Base-by-base conservation (phyloP, 2,888 invertebrate species). In the Diplolepis rosae region DNA sequence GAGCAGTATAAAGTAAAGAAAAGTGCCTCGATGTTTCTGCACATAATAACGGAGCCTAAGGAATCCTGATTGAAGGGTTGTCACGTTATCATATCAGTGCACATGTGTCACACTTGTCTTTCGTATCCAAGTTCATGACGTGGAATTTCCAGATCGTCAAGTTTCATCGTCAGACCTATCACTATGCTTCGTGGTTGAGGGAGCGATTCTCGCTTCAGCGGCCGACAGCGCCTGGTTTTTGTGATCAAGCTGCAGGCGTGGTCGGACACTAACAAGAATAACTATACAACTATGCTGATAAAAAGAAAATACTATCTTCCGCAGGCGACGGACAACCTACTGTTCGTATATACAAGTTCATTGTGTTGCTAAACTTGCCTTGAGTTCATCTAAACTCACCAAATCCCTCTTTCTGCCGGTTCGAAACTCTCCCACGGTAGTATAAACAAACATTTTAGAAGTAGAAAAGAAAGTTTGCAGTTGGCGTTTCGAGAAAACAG, bases 71-170 rank as follows among this genome's bases (percentile, higher is more conserved):
- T 42, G 39, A 39, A 22, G 35, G 35, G 24, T 39, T 61, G 39
- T 39, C n/a, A 39, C 13, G 24, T 39, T 22, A 48, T 48, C 22
- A 48, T 4, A 48, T 9, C 15, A 48, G 3, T 22, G 22, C 48
- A 48, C 18, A 4, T 24, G 39, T 42, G 39, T 39, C 61, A 39
- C 39, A 39, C 39, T 61, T 35, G 35, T 32, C 32, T 56, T 56
- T 56, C 35, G 39, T 15, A 61, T 52, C 27, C 24, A 39, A n/a
- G 22, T 61, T 39, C 27, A 35, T 39, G 56, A 28, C 51, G 39
- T 68, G 68, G 68, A 68, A 68, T 68, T 68, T 67, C 27, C 68
- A 45, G 27, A 54, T 28, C 32, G 67, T 67, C 45, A 28, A 54
- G 54, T 45, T 52, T 6, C 15, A 56, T 67, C 11, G 54, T 18